Conservation (phyloP, 2,113 vertebrate species). For the Genyomyrus donnyi region DNA sequence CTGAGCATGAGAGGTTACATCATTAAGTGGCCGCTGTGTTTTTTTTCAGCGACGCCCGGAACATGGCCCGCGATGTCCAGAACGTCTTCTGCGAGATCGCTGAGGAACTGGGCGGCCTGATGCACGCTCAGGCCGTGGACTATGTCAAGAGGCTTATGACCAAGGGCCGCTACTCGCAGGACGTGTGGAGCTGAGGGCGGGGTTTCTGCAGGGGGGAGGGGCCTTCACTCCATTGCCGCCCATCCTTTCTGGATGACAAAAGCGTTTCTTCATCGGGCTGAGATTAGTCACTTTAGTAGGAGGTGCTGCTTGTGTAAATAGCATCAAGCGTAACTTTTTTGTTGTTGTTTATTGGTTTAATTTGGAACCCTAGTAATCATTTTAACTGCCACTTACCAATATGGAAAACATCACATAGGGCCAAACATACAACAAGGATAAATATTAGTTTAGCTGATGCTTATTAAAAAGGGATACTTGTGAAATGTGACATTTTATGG, state of each 20-base stretch:
- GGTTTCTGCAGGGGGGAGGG: background rate
- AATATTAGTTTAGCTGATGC: background rate
- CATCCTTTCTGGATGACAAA: background rate
- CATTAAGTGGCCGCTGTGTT: background rate
- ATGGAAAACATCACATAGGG: background rate
- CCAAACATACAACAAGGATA: background rate
- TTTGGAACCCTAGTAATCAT: background rate
- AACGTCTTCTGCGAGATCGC: conserved; percentile 69
- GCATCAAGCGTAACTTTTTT: background rate
- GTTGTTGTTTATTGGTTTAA: background rate
- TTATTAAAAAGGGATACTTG: background rate
- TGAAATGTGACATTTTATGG: background rate
- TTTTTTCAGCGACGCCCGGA: conserved; percentile 64
- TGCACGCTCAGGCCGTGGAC: conserved; percentile 65
- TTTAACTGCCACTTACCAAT: background rate
- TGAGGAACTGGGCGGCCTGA: conserved; percentile 60
- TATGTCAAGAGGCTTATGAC: conserved; percentile 82
- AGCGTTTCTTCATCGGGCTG: background rate
- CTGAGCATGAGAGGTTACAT: background rate
- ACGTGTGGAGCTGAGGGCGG: conserved; percentile 73
- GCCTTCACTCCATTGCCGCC: background rate
- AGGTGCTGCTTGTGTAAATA: background rate
- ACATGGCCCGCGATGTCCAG: conserved; percentile 78
- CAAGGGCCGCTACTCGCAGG: conserved; percentile 76
- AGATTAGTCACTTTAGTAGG: background rate